Evolutionary conservation across 1,140 invertebrate species (phyloP), one percentile per base, ranked within the genome.

Genomic region (Scaptomyza pallida): DNA sequence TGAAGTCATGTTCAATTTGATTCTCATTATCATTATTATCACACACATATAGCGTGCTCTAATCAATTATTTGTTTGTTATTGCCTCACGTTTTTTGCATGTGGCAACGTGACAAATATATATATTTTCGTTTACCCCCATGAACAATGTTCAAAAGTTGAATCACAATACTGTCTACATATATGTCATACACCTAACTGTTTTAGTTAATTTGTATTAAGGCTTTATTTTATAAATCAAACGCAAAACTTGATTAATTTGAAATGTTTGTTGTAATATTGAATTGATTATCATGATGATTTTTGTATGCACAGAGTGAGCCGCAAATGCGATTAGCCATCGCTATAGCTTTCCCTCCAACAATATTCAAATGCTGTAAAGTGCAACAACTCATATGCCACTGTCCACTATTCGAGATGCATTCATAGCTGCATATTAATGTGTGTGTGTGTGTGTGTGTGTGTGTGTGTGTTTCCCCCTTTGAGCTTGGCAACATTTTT

Each of bases 371-470:
- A 10, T 35, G 33, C 33, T 9, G 26, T 9, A 8, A 13, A n/a
- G 6, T 44, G 43, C 33, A 41, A 54, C 51, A 37, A 37, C 12
- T 37, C 33, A n/a, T 12, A 23, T 15, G 10, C 67, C 33, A 30
- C 44, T 41, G 16, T 70, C 30, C 48, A 41, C 33, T 37, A 3
- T n/a, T 13, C 23, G 37, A 19, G 26, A 15, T 41, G 48, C 37
- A 54, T 56, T 48, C 21, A 43, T 26, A 48, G 40, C 44, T 62
- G 64, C 57, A 48, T 82, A 78, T 82, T 68, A 85, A 85, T 82
- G 67, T 19, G n/a, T 33, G 3, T n/a, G 0, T 19, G 6, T 19
- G n/a, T 82, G 67, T 19, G n/a, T 33, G 3, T n/a, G 0, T 19
- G 6, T 82, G 67, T 19, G n/a, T 33, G 3, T n/a, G 0, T 19